Percentiles rank a stretch among this genome's conserved stretches.
Evolutionary conservation across 2,888 invertebrate species (phyloP).

Genomic region (Nemoura dubitans): DNA sequence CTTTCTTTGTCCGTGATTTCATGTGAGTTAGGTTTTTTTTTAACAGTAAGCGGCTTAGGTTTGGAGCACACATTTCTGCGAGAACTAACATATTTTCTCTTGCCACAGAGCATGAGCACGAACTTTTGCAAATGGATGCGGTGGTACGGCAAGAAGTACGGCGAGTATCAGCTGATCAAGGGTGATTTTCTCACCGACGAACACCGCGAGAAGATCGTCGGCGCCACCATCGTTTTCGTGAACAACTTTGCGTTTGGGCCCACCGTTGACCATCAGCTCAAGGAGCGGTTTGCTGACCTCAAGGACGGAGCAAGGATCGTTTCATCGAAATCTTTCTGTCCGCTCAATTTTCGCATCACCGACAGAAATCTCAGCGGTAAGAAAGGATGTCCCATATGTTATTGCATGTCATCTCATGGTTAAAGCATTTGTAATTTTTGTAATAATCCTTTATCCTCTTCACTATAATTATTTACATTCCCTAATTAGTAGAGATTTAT

Average conservation of each 20-base stretch:
- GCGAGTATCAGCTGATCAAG: constrained; percentile 89
- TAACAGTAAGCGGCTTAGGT: too few species aligned
- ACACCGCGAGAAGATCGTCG: constrained; percentile 92
- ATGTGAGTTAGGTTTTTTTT: too few species aligned
- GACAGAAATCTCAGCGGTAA: constrained; percentile 93
- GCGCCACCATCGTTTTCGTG: constrained; percentile 95
- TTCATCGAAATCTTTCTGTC: constrained; percentile 98
- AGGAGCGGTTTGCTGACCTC: constrained; percentile 95
- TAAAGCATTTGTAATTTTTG: neutral
- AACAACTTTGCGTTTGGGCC: constrained; percentile 99
- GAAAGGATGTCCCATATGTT: neutral
- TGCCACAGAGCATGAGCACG: constrained; percentile 80
- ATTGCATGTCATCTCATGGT: neutral
- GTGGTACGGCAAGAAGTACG: constrained; percentile 96
- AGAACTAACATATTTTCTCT: neutral
- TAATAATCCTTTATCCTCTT: neutral
- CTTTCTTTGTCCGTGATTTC: too few species aligned
- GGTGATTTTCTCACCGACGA: constrained; percentile 95
- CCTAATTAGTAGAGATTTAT: neutral
- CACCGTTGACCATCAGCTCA: constrained; percentile 94
- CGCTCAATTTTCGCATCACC: constrained; percentile 97
- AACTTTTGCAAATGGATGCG: constrained; percentile 95
- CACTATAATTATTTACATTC: neutral
- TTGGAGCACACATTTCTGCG: too few species aligned
- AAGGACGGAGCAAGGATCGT: constrained; percentile 96